These are phyloP conservation scores for Chelonus formosanus DNA, from an alignment of 2,888 invertebrate genomes.

Conservation along the genomic window DNA sequence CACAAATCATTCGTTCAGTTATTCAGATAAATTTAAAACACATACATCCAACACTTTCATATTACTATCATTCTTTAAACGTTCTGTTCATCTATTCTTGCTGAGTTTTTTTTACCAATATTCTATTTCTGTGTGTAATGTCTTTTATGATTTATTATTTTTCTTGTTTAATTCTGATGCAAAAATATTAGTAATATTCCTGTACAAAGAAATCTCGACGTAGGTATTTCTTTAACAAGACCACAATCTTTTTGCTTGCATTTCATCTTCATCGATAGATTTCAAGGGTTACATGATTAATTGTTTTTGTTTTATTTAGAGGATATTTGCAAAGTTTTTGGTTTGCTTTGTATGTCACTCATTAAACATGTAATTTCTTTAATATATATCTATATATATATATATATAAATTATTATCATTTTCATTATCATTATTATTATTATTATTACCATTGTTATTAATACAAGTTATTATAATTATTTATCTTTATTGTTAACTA, in stretches of 20 bases:
- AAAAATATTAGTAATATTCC: constrained; percentile 64
- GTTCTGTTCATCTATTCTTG: too few relatives aligned
- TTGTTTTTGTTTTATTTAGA: constrained; percentile 43
- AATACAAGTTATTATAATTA: too few relatives aligned
- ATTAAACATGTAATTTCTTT: constrained; percentile 36
- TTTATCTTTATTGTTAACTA: too few relatives aligned
- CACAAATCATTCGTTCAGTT: too few relatives aligned
- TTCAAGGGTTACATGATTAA: constrained; percentile 37
- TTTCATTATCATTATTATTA: too few relatives aligned
- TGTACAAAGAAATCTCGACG: constrained; percentile 60
- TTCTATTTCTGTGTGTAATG: too few relatives aligned
- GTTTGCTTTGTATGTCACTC: constrained; percentile 45
- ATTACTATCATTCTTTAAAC: too few relatives aligned
- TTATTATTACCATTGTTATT: too few relatives aligned
- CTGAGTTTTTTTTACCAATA: too few relatives aligned
- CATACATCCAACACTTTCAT: too few relatives aligned
- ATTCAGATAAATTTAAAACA: too few relatives aligned
- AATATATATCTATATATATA: too few relatives aligned
- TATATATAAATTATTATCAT: constrained; percentile 62
- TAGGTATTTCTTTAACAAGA: constrained; percentile 32
- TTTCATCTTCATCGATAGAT: constrained; percentile 13
- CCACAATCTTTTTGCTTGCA: constrained; percentile 21
- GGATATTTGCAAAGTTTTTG: constrained; percentile 54
- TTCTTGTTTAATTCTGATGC: constrained; percentile 52
- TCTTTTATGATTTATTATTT: not conserved